Base-by-base conservation (phyloP, 2,888 invertebrate species). In the Stenurella melanura region DNA sequence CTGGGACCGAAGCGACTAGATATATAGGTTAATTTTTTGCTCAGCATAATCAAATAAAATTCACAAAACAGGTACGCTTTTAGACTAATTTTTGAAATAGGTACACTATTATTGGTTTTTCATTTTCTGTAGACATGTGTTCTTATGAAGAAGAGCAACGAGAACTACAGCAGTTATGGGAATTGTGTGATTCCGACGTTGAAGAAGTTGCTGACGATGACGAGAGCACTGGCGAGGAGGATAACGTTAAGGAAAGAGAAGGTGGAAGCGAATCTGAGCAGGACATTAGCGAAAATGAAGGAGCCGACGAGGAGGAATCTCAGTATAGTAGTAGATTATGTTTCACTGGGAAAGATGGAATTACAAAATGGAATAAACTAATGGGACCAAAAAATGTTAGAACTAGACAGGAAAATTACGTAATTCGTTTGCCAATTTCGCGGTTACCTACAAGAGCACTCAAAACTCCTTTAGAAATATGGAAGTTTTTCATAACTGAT, bases 271-370 rank as follows among this genome's bases (percentile, higher is more conserved):
- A n/a, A n/a, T n/a, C n/a, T n/a, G n/a, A n/a, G n/a, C n/a, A n/a
- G n/a, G n/a, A n/a, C 54, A 54, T 54, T 54, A 54, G 54, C 54
- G 54, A 54, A 54, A n/a, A 54, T 54, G 54, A 54, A 54, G 54
- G 54, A 54, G 54, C 11, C n/a, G 54, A 54, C 7, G 54, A 54
- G 12, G 54, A 54, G 54, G 54, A 54, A 54, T 4, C n/a, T n/a
- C 6, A 54, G n/a, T 54, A 54, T 11, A 4, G 54, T 12, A 54
- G 54, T 54, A 34, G 30, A 9, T 7, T 34, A 54, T 54, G 11
- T 54, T 54, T 54, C n/a, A 7, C 12, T 12, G 5, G 54, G n/a
- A 54, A 54, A 54, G 12, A 54, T 54, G 11, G n/a, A 12, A 54
- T n/a, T 54, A 7, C 54, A 54, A 54, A 54, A n/a, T 54, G 54